These are phyloP conservation scores for Telmatochromis sp. DNA, from an alignment of 2,113 vertebrate species.

Conservation along the genomic window DNA sequence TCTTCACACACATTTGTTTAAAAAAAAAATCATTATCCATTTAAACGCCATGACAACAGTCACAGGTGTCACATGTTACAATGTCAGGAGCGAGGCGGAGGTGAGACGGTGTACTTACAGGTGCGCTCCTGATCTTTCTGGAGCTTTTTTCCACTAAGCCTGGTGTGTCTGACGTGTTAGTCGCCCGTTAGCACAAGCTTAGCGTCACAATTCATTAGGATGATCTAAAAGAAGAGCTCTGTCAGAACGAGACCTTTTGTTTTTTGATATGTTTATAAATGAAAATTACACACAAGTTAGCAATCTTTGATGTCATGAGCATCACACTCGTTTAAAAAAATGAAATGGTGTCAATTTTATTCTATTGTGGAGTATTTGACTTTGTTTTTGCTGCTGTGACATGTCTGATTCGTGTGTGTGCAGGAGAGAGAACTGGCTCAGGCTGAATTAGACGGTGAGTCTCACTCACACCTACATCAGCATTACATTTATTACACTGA, in stretches of 20 bases:
- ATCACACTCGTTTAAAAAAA: rapidly evolving
- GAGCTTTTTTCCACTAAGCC: constrained; percentile 16
- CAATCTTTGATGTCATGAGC: not conserved
- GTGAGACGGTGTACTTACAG: not conserved
- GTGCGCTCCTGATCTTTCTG: not conserved
- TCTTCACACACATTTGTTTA: not conserved
- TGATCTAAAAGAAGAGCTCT: not conserved
- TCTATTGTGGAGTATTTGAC: not conserved
- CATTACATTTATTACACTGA: not conserved
- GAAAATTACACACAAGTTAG: not conserved
- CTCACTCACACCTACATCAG: not conserved
- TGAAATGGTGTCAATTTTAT: not conserved
- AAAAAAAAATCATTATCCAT: not conserved
- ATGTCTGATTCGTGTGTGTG: not conserved
- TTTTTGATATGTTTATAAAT: not conserved
- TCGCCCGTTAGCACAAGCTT: constrained; percentile 19
- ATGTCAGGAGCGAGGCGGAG: not conserved
- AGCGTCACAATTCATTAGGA: constrained; percentile 42
- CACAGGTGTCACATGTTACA: not conserved
- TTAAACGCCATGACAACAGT: not conserved
- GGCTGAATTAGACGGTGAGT: constrained; percentile 74
- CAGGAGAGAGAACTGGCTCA: constrained; percentile 73
- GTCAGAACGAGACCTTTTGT: not conserved
- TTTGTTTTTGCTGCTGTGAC: not conserved
- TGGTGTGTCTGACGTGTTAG: constrained; percentile 18